Conservation (phyloP, 2,888 invertebrate genomes). For the Xestia ashworthii region DNA sequence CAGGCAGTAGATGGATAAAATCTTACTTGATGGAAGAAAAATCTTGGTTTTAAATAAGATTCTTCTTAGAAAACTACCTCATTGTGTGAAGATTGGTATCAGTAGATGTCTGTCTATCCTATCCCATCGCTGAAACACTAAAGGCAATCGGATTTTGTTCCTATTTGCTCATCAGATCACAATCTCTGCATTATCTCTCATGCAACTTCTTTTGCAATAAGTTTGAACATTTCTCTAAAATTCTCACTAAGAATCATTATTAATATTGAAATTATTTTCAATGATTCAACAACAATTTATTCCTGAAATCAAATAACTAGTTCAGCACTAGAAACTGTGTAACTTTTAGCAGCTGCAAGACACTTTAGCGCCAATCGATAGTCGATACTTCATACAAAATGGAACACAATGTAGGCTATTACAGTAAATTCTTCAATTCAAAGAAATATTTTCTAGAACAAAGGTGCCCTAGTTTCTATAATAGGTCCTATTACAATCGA, state of each 20-base stretch:
- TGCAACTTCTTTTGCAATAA: not conserved
- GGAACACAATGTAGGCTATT: slow-evolving; percentile 15
- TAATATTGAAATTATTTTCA: not conserved
- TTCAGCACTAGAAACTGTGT: not conserved
- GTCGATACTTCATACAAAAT: slow-evolving; percentile 35
- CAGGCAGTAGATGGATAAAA: not conserved
- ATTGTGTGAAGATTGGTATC: not conserved
- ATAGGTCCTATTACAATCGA: slow-evolving; percentile 41
- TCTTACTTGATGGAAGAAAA: not conserved
- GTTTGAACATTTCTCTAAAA: not conserved
- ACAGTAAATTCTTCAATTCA: slow-evolving; percentile 23
- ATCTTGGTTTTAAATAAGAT: slow-evolving; percentile 14
- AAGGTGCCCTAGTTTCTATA: slow-evolving; percentile 47
- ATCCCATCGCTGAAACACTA: not conserved
- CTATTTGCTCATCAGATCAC: not conserved
- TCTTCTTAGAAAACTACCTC: not conserved
- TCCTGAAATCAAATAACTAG: slow-evolving; percentile 13
- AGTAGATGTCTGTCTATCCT: not conserved
- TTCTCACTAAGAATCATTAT: not conserved
- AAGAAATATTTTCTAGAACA: slow-evolving; percentile 51
- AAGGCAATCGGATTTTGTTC: not conserved
- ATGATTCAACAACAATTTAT: not conserved
- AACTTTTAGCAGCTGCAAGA: slow-evolving; percentile 19
- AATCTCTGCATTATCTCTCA: not conserved
- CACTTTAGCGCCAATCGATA: slow-evolving; percentile 21